Base-by-base conservation (phyloP, 2,888 invertebrate species). In the Hylaea fasciaria region DNA sequence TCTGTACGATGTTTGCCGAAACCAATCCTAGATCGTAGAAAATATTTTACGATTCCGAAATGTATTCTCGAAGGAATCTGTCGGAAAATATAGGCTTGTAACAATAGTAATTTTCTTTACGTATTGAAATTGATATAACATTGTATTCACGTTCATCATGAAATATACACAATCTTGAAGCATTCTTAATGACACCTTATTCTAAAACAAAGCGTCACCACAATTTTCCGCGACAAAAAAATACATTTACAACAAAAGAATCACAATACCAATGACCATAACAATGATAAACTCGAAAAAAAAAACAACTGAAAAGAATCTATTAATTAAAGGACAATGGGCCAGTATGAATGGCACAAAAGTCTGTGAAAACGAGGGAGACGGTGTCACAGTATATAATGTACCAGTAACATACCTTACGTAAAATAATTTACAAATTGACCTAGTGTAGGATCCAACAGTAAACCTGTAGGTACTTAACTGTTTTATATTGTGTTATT, bases 321-420 rank as follows among this genome's bases (percentile, higher is more conserved):
- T 81, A 87, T 85, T 86, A 86, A 85, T 87, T 86, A 86, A 79
- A 76, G 71, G 73, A 85, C 82, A 85, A 83, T 77, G 69, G 68
- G 64, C 73, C 54, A 59, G 63, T 67, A 62, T 74, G 78, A 78
- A 77, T 76, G 71, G 75, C 66, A 77, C 73, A 73, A 77, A 76
- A 74, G 74, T 77, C 78, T 71, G 70, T 66, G 67, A 70, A 65
- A 72, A 73, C 65, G 66, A 63, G 52, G 61, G 58, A 40, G 41
- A 56, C 14, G 39, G 40, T 35, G 48, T 16, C 35, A 16, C 49
- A 55, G 65, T 52, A 53, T 57, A 63, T 48, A 40, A 41, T 35
- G 22, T 12, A 11, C n/a, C 47, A 53, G 48, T 32, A 43, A n/a
- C 9, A 2, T 28, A 32, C 35, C 11, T 44, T n/a, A 1, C 11